phyloP scores from a whole-genome alignment of 2,888 invertebrate species.

The Bruchidius siliquastri region DNA sequence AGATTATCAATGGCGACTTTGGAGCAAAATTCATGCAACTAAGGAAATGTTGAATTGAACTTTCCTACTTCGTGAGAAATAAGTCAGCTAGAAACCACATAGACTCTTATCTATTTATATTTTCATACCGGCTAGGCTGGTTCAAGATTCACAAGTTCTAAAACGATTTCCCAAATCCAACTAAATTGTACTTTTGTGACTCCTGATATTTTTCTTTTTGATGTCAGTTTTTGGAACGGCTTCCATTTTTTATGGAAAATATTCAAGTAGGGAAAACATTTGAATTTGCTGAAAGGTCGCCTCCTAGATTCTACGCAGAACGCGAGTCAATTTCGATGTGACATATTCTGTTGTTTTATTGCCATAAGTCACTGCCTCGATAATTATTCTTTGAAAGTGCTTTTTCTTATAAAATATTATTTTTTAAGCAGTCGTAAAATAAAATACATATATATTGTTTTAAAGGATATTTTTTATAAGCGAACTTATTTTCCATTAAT shows the following conservation, averaged over 20 bases:
- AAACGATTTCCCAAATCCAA: too few species aligned
- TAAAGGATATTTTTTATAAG: constrained; percentile 6
- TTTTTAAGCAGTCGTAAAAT: not conserved
- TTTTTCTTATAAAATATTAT: not conserved
- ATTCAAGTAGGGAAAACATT: too few species aligned
- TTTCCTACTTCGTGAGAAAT: too few species aligned
- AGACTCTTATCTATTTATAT: too few species aligned
- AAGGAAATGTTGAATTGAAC: not conserved
- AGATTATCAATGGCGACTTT: too few species aligned
- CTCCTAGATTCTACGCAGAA: not conserved
- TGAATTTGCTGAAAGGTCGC: too few species aligned
- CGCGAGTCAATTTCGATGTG: not conserved
- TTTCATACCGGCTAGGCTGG: too few species aligned
- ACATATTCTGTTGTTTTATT: not conserved
- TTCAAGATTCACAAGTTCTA: too few species aligned
- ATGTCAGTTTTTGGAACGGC: not conserved
- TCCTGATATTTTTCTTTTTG: not conserved
- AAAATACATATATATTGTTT: not conserved
- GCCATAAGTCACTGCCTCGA: not conserved
- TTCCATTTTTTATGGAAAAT: not conserved
- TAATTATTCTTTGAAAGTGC: not conserved
- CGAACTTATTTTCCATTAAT: constrained; percentile 6
- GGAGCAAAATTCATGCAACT: not conserved
- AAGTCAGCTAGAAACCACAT: too few species aligned
- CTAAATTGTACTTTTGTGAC: too few species aligned